Evolutionary conservation across 2,888 invertebrate species (phyloP), one percentile per base, ranked within the genome.

Genomic region (Hermaeophaga mercurialis): DNA sequence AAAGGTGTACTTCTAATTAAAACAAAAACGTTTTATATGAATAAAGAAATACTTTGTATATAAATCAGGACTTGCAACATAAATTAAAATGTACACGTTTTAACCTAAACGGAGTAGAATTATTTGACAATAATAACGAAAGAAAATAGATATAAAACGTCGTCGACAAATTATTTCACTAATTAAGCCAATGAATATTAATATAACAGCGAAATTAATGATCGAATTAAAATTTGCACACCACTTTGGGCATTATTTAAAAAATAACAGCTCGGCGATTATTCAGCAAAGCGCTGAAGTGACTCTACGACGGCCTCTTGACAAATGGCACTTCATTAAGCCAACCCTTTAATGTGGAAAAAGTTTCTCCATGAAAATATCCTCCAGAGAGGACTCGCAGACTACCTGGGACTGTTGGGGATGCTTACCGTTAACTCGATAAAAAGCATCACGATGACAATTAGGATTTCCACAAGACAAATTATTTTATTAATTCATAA

Each of bases 241-340:
- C 46, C 55, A 54, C 54, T 57, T 46, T 31, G 45, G 46, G 41
- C 58, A 55, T 61, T 61, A 57, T 59, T 62, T 56, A 59, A 64
- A 66, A 63, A 66, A 63, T 62, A 64, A 62, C 62, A 62, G 56
- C 59, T 62, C 56, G 58, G 56, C 59, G 61, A 65, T 67, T 66
- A 65, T 66, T 64, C 62, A 57, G 58, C 57, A 63, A 62, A 53
- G 59, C 61, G 60, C 66, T 68, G 50, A 47, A 65, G 54, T 26
- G 24, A 12, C 60, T 60, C 11, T 62, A 57, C 60, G 64, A 67
- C 65, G 65, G 58, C 57, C 66, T 64, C 68, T 67, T 62, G 64
- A 69, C 63, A 61, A 66, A 67, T 66, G 60, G 66, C 61, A 66
- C 65, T 67, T 69, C 69, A 69, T 69, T 69, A 67, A 65, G 63